Conservation (phyloP, 2,797 vertebrate species). For the Thalassophryne amazonica region DNA sequence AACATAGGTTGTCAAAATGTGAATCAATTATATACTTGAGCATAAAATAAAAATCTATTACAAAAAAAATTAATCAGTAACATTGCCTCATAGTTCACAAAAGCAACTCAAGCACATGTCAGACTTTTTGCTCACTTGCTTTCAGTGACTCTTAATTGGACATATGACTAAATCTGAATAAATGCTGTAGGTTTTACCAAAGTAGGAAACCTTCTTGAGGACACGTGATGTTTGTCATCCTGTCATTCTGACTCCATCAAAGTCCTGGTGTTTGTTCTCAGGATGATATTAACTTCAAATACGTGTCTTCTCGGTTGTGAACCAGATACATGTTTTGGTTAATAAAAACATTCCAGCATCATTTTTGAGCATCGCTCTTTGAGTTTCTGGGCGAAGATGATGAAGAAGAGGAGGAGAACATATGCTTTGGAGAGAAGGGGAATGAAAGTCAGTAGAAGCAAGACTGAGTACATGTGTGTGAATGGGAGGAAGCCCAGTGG, state of each 20-base stretch:
- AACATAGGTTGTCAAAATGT: too few relatives aligned
- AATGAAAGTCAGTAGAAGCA: too few relatives aligned
- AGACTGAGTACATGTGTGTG: too few relatives aligned
- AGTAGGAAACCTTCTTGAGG: constrained; percentile 49
- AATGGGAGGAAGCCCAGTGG: too few relatives aligned
- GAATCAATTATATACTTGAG: neutral
- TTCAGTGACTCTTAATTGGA: constrained; percentile 1
- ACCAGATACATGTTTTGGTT: constrained; percentile 21
- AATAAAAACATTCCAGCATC: constrained; percentile 53
- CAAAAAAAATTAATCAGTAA: neutral
- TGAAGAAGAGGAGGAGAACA: too few relatives aligned
- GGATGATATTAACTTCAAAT: constrained; percentile 33
- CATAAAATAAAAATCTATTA: neutral
- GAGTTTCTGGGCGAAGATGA: too few relatives aligned
- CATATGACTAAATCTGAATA: neutral
- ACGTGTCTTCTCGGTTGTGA: constrained; percentile 12
- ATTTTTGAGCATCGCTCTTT: too few relatives aligned
- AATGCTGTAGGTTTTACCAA: constrained; percentile 8
- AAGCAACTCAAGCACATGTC: neutral
- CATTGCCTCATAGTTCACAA: neutral
- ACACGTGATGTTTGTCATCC: too few relatives aligned
- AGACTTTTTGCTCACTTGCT: neutral
- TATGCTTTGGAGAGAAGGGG: too few relatives aligned
- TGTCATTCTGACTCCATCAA: too few relatives aligned
- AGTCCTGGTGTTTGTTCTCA: constrained; percentile 16